Evolutionary conservation across 2,888 invertebrate species (phyloP).

Genomic region (Clunio marinus): DNA sequence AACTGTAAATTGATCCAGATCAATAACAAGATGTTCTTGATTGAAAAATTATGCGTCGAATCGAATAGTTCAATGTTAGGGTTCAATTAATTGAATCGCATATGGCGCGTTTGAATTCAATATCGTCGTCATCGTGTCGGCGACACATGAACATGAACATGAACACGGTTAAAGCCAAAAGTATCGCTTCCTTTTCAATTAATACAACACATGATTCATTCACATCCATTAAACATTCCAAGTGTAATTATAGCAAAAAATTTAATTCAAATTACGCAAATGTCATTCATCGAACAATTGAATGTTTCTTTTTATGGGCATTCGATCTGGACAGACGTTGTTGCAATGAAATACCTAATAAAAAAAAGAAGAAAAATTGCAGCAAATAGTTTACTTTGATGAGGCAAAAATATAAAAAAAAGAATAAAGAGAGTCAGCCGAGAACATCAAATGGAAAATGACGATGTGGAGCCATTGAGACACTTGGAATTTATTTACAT

Average conservation of each 20-base stretch:
- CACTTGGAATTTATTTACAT: conserved; percentile 11
- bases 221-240: neutral
- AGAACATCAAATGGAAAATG: no score
- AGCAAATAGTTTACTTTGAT: no score
- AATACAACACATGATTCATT: no score
- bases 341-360: no score
- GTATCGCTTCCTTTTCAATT: no score
- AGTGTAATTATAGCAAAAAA: conserved; percentile 7
- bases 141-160: neutral
- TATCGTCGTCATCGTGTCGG: neutral
- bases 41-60: conserved; percentile 16
- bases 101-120: conserved; percentile 6
- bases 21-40: neutral
- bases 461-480: neutral
- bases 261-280: conserved; percentile 36
- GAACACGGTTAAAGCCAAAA: no score
- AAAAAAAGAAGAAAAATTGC: no score
- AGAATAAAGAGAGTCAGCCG: no score
- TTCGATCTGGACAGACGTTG: conserved; percentile 9
- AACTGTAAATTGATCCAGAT: conserved; percentile 22
- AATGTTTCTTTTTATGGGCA: conserved; percentile 30
- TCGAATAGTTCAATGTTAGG: conserved; percentile 17
- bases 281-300: conserved; percentile 32
- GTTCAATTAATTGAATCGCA: conserved; percentile 11
- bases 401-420: no score